Conservation (phyloP, 2,113 vertebrate genomes). For the Elephantulus edwardii region DNA sequence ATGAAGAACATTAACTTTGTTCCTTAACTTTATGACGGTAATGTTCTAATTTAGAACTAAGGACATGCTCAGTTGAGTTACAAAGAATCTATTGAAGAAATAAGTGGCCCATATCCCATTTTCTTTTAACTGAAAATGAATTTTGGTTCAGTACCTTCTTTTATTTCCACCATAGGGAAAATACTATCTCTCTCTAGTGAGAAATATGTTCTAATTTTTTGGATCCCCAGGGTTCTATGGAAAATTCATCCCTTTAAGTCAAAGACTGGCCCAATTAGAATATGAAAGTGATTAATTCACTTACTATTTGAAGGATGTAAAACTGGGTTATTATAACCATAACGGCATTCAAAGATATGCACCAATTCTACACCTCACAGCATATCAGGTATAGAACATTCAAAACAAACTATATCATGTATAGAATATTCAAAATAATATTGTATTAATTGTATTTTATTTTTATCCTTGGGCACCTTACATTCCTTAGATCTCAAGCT, state of each 20-base stretch:
- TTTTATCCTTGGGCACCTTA: neutral
- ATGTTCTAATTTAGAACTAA: constrained; percentile 11
- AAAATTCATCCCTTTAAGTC: constrained; percentile 75
- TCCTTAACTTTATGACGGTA: constrained; percentile 24
- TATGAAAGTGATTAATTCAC: constrained; percentile 68
- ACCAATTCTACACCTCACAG: neutral
- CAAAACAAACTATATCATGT: neutral
- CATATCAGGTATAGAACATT: neutral
- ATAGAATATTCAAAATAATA: neutral
- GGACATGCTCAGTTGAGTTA: neutral
- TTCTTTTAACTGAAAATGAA: constrained; percentile 62
- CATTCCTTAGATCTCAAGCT: neutral
- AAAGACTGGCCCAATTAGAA: constrained; percentile 76
- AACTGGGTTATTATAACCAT: constrained; percentile 66
- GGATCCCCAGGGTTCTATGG: constrained; percentile 65
- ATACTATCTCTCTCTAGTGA: constrained; percentile 51
- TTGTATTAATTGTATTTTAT: constrained; percentile 31
- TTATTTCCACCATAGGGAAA: constrained; percentile 64
- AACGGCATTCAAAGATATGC: constrained; percentile 13
- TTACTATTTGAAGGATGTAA: constrained; percentile 56
- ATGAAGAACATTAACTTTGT: constrained; percentile 18
- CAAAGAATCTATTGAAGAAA: constrained; percentile 52
- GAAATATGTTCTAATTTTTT: constrained; percentile 74
- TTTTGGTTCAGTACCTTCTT: constrained; percentile 38
- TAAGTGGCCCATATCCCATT: constrained; percentile 54